Evolutionary conservation across 1,140 invertebrate genomes (phyloP), one percentile per base, ranked within the genome.

Genomic region (Rhopalosiphum padi): DNA sequence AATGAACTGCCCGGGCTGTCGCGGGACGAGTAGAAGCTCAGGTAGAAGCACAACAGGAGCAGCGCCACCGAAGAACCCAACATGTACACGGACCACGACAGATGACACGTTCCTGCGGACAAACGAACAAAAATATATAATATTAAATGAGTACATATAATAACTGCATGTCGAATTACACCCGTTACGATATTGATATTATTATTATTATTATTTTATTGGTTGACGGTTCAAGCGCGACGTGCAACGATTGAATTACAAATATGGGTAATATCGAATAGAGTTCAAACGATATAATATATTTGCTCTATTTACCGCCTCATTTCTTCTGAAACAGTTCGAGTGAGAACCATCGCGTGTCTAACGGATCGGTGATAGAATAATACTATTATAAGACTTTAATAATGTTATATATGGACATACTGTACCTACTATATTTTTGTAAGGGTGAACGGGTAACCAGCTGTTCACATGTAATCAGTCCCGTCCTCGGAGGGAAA

Each of bases 1-100:
- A 95, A 89, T 55, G 91, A 41, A 93, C 37, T 37, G 46, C 91
- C 91, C 82, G 91, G 91, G n/a, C 91, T 93, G 82, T 94, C 87
- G 95, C 95, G 91, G 95, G 95, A 94, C 95, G 96, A 94, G 94
- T 96, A 96, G 95, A 96, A 96, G 95, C 96, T 96, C 94, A 96
- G 95, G 82, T 95, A 95, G 94, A 96, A 96, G 95, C 96, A 96
- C 30, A 96, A 94, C 94, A 96, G 95, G 94, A 96, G 95, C 43
- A 96, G 94, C 18, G 95, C 95, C 93, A 96, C 96, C 11, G 96
- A 95, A 53, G 95, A 95, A n/a, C 95, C 95, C 93, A 97, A 94
- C 93, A 96, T 95, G 95, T 97, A 96, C 94, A 96, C 96, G n/a
- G 96, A 96, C 96, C 96, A 97, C 77, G 96, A 97, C 92, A 97